Evolutionary conservation across 2,797 vertebrate genomes (phyloP).

Genomic region (Rhadinocentrus ornatus): DNA sequence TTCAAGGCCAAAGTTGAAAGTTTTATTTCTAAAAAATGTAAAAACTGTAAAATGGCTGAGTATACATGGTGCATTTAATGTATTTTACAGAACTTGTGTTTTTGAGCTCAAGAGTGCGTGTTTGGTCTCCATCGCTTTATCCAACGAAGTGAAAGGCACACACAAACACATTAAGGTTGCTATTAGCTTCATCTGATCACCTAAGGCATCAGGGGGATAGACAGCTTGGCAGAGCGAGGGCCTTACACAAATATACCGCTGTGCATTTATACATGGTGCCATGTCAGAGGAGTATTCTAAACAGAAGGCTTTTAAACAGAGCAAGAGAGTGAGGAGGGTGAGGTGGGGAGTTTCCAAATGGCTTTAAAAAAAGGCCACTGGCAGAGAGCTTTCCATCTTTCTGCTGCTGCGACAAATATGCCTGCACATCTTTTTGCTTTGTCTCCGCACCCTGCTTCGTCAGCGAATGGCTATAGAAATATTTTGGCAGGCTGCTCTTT

Average conservation of each 20-base stretch:
- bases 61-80: conserved; percentile 21
- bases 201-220: conserved; percentile 64
- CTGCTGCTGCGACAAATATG: conserved; percentile 83
- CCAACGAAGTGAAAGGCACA: conserved; percentile 61
- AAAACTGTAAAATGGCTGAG: conserved; percentile 38
- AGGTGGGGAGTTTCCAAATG: conserved; percentile 50
- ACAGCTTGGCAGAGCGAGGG: conserved; percentile 64
- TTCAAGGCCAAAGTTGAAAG: conserved; percentile 34
- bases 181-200: conserved; percentile 76
- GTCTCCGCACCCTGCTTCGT: conserved; percentile 82
- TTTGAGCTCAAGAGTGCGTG: conserved; percentile 35
- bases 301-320: conserved; percentile 70
- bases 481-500: conserved; percentile 85
- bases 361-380: conserved; percentile 65
- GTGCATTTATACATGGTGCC: conserved; percentile 71
- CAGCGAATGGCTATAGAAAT: conserved; percentile 87
- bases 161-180: conserved; percentile 75
- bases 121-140: conserved; percentile 47
- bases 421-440: conserved; percentile 83
- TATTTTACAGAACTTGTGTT: conserved; percentile 44
- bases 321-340: conserved; percentile 32
- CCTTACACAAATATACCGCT: conserved; percentile 75
- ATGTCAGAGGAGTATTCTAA: conserved; percentile 76
- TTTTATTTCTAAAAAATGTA: conserved; percentile 34
- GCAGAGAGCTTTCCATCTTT: conserved; percentile 76